Base-by-base conservation (phyloP, 1,140 invertebrate species). In the Lasaia peninsularis region DNA sequence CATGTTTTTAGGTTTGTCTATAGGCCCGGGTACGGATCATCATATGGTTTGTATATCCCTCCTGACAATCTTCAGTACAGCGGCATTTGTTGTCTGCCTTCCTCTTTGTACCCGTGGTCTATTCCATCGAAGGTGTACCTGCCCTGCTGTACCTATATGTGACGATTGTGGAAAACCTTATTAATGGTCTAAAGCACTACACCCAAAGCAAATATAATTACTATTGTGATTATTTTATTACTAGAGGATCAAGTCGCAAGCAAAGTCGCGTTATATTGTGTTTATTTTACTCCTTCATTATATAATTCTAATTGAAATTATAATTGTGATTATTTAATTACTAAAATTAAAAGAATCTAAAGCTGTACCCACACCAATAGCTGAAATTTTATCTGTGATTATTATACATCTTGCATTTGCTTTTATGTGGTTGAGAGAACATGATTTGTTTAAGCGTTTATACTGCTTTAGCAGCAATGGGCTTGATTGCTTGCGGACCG, bases 21-120 rank as follows among this genome's bases (percentile, higher is more conserved):
- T 6, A 48, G 57, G 40, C 58, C 21, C 24, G 54, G 55, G 35
- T 66, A 35, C 54, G 14, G 34, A 28, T 34, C 35, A 55, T 71
- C 70, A 65, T 69, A 80, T 83, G 80, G 76, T 86, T 83, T 86
- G 80, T 57, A 52, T 80, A 52, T 77, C 80, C 5, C 21, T 86
- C n/a, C 52, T 81, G 20, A 71, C 64, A 62, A 6, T 86, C 10
- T 16, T 83, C 5, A 73, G 69, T 53, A 73, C 63, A 5, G 60
- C 72, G 4, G 52, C 68, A 10, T 32, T 82, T 0, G 31, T 84
- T 3, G 12, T 71, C n/a, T 83, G 79, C 35, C 37, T 78, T 8
- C 78, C 79, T 1, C 61, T 66, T 7, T 78, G 73, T 57, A 54
- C 71, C 10, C 60, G 66, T 5, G 62, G 56, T 0, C 52, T 79